Conservation (phyloP, 1,140 invertebrate genomes). For the Ruditapes philippinarum region DNA sequence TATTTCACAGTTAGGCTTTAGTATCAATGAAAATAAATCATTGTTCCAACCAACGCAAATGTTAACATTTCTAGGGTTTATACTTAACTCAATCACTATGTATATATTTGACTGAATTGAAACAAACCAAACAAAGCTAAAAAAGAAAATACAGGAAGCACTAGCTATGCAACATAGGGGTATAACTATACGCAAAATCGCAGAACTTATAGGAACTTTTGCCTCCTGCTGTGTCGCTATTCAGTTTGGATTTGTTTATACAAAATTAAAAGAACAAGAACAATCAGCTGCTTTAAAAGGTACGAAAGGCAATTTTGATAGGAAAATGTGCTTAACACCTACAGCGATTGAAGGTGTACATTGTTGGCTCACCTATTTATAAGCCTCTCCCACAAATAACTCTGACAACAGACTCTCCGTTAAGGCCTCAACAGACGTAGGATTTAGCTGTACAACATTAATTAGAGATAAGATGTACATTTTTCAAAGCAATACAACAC, state of each 20-base stretch:
- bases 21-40: too few species aligned
- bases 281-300: too few species aligned
- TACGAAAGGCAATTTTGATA: too few species aligned
- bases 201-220: too few species aligned
- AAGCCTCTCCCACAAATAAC: slow-evolving; percentile 9
- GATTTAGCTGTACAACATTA: too few species aligned
- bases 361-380: not conserved
- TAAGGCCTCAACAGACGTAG: too few species aligned
- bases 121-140: slow-evolving; percentile 1
- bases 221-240: not conserved
- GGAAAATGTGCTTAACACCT: not conserved
- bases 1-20: too few species aligned
- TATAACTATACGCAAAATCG: not conserved
- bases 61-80: too few species aligned
- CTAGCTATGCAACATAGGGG: not conserved
- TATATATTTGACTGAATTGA: not conserved
- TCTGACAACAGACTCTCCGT: slow-evolving; percentile 10
- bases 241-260: not conserved
- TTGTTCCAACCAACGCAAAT: too few species aligned
- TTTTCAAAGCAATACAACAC: too few species aligned
- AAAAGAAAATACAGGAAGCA: not conserved
- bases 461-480: too few species aligned
- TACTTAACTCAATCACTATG: not conserved
- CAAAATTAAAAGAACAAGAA: not conserved
- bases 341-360: not conserved